Base-by-base conservation (phyloP, 2,113 vertebrate species). In the Upupa epops region DNA sequence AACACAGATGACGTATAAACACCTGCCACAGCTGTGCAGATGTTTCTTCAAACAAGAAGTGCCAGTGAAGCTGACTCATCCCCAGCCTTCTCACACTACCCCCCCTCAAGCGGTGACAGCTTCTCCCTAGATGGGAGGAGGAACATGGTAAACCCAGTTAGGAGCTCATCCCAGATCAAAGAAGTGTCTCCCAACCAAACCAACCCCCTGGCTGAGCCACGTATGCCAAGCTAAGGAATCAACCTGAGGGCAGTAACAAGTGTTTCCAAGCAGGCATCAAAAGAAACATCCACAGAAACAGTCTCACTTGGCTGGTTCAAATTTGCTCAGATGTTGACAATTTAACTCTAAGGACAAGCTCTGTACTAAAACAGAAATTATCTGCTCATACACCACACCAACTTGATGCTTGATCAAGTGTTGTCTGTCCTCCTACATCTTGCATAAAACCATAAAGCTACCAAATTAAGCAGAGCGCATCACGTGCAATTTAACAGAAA, bases 51-150 rank as follows among this genome's bases (percentile, higher is more conserved):
- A 90, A 90, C 46, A 46, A 31, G 72, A n/a, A 79, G 55, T 76
- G 89, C 69, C 89, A 88, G 76, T 16, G 82, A 88, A 70, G 83
- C 68, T 83, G 91, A 94, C 92, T 93, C 86, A 92, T 83, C 37
- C n/a, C 40, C 28, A 2, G 0, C 76, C 82, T 83, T 83, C 92
- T 90, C 72, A 48, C 8, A 63, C 31, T 64, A 86, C 69, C 64
- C 64, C 64, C 64, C 54, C 86, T 86, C 72, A 77, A 73, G 56
- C 19, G 90, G 64, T 81, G 86, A 92, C 83, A 93, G 69, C 29
- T 71, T 70, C 80, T 90, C 37, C 56, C 22, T 13, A 55, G 36
- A 69, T 55, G 88, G 81, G 42, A 94, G 72, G 46, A 94, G 72
- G 58, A 34, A 75, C 6, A 1, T 18, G 51, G 55, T 28, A 86